Base-by-base conservation (phyloP, 2,113 vertebrate genomes). In the Rhinichthys klamathensis region DNA sequence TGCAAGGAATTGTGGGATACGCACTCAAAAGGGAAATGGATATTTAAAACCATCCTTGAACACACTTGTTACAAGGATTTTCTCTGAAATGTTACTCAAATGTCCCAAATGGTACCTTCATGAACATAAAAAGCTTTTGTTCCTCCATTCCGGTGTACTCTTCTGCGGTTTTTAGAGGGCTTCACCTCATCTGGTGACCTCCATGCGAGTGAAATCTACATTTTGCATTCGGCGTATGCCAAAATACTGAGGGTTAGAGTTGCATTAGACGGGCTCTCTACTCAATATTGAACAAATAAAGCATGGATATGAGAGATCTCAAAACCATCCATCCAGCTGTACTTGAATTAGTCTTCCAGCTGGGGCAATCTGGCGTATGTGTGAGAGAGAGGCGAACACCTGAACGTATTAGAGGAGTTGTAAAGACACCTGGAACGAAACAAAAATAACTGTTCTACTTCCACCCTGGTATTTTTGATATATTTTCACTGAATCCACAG, bases 381-480 rank as follows among this genome's bases (percentile, higher is more conserved):
- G 8, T 13, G 30, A 56, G 32, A 78, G 61, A 38, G 61, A 70
- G 12, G 32, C 23, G 25, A 70, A 58, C 65, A 46, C 51, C 76
- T 80, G 76, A 80, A 60, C 13, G 25, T 49, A 60, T 83, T 58
- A 73, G 51, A 18, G 25, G 38, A 73, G 82, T 58, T 82, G 85
- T 65, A 76, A 61, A 82, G 70, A 82, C 78, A 81, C 69, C 85
- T 82, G 79, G 70, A 76, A 82, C 6, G 15, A 67, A 67, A 73
- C 58, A 13, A 54, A 86, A 82, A 82, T 67, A 82, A 38, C 84
- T 85, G 76, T 60, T 85, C 76, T 72, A 85, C 76, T 80, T 85
- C 35, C 25, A 79, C 54, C 60, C 10, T 30, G 30, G 35, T 27
- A 72, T 56, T 25, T 30, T 32, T 70, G 23, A 85, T 69, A 30